Percentiles rank a stretch among this genome's conserved stretches.
phyloP scores from a whole-genome alignment of 2,888 invertebrate species.

The Argynnis bischoffii region DNA sequence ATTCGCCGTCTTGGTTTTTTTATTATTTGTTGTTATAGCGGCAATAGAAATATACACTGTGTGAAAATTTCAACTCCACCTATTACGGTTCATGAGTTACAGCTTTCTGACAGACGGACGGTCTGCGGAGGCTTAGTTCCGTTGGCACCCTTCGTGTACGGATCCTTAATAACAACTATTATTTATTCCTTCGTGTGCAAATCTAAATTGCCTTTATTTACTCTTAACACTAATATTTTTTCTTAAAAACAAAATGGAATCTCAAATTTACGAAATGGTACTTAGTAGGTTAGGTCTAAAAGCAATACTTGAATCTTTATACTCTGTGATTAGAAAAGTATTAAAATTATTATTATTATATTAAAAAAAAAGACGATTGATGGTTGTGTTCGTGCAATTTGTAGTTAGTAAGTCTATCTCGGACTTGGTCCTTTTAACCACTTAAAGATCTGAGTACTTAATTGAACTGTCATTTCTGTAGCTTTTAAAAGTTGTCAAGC shows the following conservation, averaged over 20 bases:
- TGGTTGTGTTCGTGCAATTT: slow-evolving; percentile 81
- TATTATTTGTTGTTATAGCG: too few species aligned
- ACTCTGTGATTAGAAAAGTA: slow-evolving; percentile 72
- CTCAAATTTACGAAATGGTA: slow-evolving; percentile 24
- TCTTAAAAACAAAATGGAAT: not conserved
- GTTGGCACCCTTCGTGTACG: too few species aligned
- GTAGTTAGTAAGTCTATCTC: slow-evolving; percentile 63
- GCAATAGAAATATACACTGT: too few species aligned
- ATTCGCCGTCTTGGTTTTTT: too few species aligned
- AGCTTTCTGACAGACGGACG: too few species aligned
- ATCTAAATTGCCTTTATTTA: not conserved
- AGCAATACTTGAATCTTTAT: slow-evolving; percentile 67
- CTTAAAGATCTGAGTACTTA: slow-evolving; percentile 36
- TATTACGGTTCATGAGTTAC: too few species aligned
- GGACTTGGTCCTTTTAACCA: slow-evolving; percentile 61
- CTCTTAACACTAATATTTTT: not conserved
- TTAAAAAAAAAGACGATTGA: slow-evolving; percentile 66
- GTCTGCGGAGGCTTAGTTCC: too few species aligned
- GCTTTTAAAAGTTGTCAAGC: slow-evolving; percentile 10
- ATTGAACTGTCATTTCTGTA: slow-evolving; percentile 25
- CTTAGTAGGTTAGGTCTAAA: slow-evolving; percentile 50
- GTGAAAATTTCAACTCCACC: too few species aligned
- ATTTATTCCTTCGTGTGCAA: not conserved
- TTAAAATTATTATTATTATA: slow-evolving; percentile 50
- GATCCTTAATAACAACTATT: too few species aligned